Evolutionary conservation across 2,888 invertebrate genomes (phyloP).

Genomic region (Phyllotreta cruciferae): DNA sequence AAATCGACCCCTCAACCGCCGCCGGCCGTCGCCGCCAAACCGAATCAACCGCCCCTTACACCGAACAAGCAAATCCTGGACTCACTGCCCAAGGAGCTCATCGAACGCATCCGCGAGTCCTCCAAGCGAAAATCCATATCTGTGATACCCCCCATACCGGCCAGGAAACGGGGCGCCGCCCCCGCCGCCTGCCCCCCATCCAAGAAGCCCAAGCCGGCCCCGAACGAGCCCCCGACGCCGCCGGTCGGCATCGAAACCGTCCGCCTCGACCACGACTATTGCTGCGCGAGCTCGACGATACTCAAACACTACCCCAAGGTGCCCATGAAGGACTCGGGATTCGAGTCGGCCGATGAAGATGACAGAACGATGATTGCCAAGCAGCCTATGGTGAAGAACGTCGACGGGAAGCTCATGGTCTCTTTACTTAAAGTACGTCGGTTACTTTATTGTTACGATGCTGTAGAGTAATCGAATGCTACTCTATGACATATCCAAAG

Average conservation of each 20-base stretch:
- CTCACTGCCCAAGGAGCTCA: constrained; percentile 63
- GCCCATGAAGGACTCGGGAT: constrained; percentile 54
- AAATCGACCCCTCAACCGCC: background rate
- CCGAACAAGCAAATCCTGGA: constrained; percentile 53
- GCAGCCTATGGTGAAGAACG: constrained; percentile 55
- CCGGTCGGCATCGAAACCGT: constrained; percentile 42
- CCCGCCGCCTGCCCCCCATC: no score
- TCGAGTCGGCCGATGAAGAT: constrained; percentile 54
- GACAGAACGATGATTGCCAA: constrained; percentile 46
- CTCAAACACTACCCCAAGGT: constrained; percentile 40
- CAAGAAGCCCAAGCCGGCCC: background rate
- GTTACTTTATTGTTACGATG: constrained; percentile 3
- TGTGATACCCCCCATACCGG: constrained; percentile 58
- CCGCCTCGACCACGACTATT: constrained; percentile 68
- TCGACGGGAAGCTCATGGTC: constrained; percentile 61
- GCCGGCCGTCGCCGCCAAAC: constrained; percentile 8
- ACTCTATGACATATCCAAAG: constrained; percentile 35
- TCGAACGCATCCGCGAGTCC: constrained; percentile 64
- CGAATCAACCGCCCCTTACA: constrained; percentile 6
- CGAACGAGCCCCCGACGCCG: constrained; percentile 23
- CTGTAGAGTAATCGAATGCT: background rate
- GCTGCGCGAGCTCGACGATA: constrained; percentile 48
- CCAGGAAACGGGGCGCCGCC: constrained; percentile 38
- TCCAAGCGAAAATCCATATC: constrained; percentile 62
- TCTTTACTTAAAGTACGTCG: constrained; percentile 63